Base-by-base conservation (phyloP, 2,888 invertebrate species). In the Cryptosula pallasiana region DNA sequence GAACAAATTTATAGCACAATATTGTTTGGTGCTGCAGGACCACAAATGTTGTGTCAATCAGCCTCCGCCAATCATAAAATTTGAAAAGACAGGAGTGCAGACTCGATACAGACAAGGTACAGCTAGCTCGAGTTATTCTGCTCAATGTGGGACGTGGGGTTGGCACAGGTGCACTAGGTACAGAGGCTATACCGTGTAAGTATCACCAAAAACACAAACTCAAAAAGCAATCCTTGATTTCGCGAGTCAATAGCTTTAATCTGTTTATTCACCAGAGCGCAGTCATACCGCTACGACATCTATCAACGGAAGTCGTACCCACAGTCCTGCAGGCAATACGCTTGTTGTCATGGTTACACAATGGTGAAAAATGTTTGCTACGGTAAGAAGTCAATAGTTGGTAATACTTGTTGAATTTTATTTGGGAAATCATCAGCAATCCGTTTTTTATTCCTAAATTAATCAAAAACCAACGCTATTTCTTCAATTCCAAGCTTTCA, bases 31-130 rank as follows among this genome's bases (percentile, higher is more conserved):
- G n/a, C n/a, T n/a, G n/a, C n/a, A 63, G 63, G 32, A 63, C 34
- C 25, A 63, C 63, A 27, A 9, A 27, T 63, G 63, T n/a, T 63
- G 63, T 63, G 63, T 63, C 1, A 63, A 63, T n/a, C 63, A 63
- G 32, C 63, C 63, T 29, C 32, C 63, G 25, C 63, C 63, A 3
- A 5, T 20, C 13, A 27, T 13, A 29, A 27, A 3, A 25, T 27
- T 63, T 16, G 63, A 63, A 32, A 63, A 63, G 32, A 32, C 27
- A 3, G 9, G 29, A 29, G 63, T 63, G 13, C 32, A 63, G 27
- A 63, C 63, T 29, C 20, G 27, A 27, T 63, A 63, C 63, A 63
- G 63, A 27, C 32, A 25, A 32, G 63, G 25, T 34, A 63, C 63
- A 32, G 32, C 27, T 2, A 63, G 63, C 34, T 27, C 29, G 13